Conservation (phyloP, 2,888 invertebrate species). For the Amphimallon solstitiale region DNA sequence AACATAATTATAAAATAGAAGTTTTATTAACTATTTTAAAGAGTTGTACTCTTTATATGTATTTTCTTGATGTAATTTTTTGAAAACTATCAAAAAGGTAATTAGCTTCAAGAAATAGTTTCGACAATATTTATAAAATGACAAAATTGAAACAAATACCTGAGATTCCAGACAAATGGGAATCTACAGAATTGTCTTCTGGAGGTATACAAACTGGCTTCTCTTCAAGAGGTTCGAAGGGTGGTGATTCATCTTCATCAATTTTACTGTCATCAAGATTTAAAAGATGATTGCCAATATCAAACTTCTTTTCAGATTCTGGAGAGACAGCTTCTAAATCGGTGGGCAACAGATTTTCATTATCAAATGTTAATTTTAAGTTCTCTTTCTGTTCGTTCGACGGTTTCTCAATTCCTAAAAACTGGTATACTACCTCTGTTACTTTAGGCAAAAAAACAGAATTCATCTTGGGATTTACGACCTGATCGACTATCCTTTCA, state of each 20-base stretch:
- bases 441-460: conserved; percentile 90
- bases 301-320: conserved; percentile 69
- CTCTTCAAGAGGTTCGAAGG: conserved; percentile 72
- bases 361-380: conserved; percentile 45
- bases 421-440: conserved; percentile 89
- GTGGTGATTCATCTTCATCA: conserved; percentile 74
- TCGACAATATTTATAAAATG: background rate
- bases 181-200: conserved; percentile 69
- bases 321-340: conserved; percentile 86
- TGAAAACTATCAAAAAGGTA: no score
- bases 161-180: conserved; percentile 69
- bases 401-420: conserved; percentile 82
- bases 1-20: no score
- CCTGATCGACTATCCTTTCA: conserved; percentile 94
- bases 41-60: no score
- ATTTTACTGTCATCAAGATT: conserved; percentile 65
- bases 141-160: conserved; percentile 44
- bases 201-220: conserved; percentile 55
- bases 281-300: conserved; percentile 54
- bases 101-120: background rate
- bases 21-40: no score
- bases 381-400: conserved; percentile 48
- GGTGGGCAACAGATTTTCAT: conserved; percentile 74
- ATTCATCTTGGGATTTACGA: conserved; percentile 92
- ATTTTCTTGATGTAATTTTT: no score